These are phyloP conservation scores for Malthinus flaveolus DNA, from an alignment of 2,888 invertebrate species.

Conservation along the genomic window DNA sequence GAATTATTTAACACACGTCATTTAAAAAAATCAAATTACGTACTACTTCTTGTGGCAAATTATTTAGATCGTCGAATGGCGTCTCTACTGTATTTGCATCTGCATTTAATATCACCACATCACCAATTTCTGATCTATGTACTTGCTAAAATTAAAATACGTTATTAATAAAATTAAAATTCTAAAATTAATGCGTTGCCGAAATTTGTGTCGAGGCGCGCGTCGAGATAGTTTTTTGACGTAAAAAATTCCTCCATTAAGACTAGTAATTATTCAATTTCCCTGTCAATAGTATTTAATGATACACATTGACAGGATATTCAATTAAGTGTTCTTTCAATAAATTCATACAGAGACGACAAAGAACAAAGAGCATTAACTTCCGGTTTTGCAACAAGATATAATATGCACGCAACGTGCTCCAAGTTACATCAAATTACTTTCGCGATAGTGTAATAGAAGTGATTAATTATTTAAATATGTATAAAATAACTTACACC, in stretches of 20 bases:
- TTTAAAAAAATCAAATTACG: constrained; percentile 42
- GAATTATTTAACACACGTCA: background rate
- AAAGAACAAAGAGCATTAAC: background rate
- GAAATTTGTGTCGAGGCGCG: background rate
- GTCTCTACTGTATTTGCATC: constrained; percentile 85
- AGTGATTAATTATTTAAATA: background rate
- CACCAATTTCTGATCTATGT: constrained; percentile 83
- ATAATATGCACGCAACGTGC: background rate
- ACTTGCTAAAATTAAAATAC: constrained; percentile 64
- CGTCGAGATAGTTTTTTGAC: background rate
- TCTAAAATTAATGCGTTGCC: background rate
- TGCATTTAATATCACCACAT: constrained; percentile 92
- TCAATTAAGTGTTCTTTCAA: constrained; percentile 2
- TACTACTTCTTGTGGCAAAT: constrained; percentile 89
- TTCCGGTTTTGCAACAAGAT: background rate
- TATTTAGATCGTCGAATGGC: constrained; percentile 88
- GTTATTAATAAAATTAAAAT: background rate
- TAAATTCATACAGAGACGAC: background rate
- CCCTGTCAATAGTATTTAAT: too few relatives aligned
- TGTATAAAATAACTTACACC: too few relatives aligned
- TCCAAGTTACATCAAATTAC: background rate
- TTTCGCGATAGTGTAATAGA: background rate
- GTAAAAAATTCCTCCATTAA: too few relatives aligned
- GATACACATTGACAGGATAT: background rate
- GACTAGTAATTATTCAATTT: too few relatives aligned